phyloP scores from a whole-genome alignment of 2,797 vertebrate genomes.

The Sandelia bainsii region DNA sequence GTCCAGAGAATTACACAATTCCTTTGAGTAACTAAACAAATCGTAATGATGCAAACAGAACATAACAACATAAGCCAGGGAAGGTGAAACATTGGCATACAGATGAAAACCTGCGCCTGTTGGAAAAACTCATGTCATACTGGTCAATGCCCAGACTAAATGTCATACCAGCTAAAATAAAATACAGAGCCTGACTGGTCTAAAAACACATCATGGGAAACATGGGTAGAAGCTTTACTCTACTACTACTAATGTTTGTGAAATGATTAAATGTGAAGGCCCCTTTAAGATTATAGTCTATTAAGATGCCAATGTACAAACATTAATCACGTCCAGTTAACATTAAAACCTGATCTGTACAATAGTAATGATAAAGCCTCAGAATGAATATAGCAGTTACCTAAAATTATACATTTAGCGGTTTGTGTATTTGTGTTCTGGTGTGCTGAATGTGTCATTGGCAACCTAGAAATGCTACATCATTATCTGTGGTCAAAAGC shows the following conservation, averaged over 20 bases:
- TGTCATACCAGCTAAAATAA: neutral
- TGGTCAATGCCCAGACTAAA: constrained; percentile 39
- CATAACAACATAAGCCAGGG: constrained; percentile 14
- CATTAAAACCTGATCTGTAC: neutral
- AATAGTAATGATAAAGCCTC: neutral
- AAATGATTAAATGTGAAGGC: neutral
- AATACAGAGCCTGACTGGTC: constrained; percentile 11
- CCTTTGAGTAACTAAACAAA: constrained; percentile 43
- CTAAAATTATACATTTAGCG: neutral
- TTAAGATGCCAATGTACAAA: neutral
- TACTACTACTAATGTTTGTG: constrained; percentile 3
- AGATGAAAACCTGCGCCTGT: constrained; percentile 22
- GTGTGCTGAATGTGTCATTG: neutral
- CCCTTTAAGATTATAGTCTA: neutral
- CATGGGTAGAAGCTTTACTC: constrained; percentile 5
- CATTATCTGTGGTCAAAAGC: constrained; percentile 19
- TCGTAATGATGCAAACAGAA: constrained; percentile 36
- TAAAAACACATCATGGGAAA: constrained; percentile 17
- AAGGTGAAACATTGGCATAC: constrained; percentile 46
- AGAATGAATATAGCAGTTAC: neutral
- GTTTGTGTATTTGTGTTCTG: neutral
- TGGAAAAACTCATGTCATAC: constrained; percentile 51
- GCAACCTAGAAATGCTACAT: neutral
- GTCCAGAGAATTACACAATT: constrained; percentile 41
- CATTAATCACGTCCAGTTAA: neutral